Percentiles rank a stretch among this genome's conserved stretches.
Conservation (phyloP, 2,888 invertebrate genomes). For the Xestoiulus laeticollis region DNA sequence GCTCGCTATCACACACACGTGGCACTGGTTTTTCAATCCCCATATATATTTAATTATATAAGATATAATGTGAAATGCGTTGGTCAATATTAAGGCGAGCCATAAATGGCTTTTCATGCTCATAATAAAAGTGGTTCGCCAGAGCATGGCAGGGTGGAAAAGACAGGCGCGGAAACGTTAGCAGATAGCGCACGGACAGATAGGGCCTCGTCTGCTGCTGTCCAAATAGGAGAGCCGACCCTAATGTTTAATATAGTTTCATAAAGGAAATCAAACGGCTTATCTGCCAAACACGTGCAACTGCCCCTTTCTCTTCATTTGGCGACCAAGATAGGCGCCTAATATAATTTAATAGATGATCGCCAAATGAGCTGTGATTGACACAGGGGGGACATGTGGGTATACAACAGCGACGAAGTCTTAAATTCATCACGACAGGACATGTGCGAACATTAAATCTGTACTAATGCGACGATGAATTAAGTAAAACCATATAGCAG, state of each 20-base stretch:
- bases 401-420: neutral
- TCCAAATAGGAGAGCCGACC: neutral
- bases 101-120: slow-evolving; percentile 50
- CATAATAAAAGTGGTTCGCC: neutral
- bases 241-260: slow-evolving; percentile 41
- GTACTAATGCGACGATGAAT: neutral
- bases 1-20: neutral
- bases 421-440: neutral
- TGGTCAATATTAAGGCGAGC: slow-evolving; percentile 42
- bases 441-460: neutral
- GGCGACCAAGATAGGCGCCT: slow-evolving; percentile 24
- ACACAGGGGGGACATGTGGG: neutral
- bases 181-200: slow-evolving; percentile 3
- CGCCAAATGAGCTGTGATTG: slow-evolving; percentile 46
- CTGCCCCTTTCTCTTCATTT: slow-evolving; percentile 39
- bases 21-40: neutral
- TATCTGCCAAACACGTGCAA: slow-evolving; percentile 39
- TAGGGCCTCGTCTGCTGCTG: slow-evolving; percentile 29
- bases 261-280: slow-evolving; percentile 46
- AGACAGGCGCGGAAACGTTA: slow-evolving; percentile 15
- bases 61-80: slow-evolving; percentile 29
- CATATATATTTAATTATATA: slow-evolving; percentile 37
- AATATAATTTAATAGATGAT: slow-evolving; percentile 44
- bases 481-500: no score
- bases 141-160: slow-evolving; percentile 40